Evolutionary conservation across 2,888 invertebrate genomes (phyloP).

Genomic region (Steinernema scapterisci): DNA sequence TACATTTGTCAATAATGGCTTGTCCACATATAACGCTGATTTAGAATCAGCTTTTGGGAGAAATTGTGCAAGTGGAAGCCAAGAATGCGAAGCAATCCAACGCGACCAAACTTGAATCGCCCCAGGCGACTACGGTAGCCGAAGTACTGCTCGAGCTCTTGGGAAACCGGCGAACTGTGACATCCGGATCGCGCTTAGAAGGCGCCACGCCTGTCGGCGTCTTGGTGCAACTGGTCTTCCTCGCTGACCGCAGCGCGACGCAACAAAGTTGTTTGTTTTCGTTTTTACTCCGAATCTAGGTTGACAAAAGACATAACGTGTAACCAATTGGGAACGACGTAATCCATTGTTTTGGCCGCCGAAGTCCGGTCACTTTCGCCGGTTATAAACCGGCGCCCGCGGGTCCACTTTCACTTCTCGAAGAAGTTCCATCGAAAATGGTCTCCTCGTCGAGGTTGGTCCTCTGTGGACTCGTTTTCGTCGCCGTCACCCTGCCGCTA

Average conservation of each 20-base stretch:
- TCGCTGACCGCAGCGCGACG: neutral
- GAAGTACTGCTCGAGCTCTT: no score
- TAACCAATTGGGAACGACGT: constrained; percentile 20
- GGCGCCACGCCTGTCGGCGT: constrained; percentile 26
- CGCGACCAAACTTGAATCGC: no score
- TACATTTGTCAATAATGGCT: no score
- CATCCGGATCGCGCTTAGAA: neutral
- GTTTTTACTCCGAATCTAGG: constrained; percentile 22
- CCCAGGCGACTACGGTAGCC: no score
- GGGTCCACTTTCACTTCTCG: constrained; percentile 3
- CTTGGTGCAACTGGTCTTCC: neutral
- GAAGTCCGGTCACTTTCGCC: constrained; percentile 14
- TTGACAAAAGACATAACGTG: constrained; percentile 13
- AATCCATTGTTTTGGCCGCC: constrained; percentile 12
- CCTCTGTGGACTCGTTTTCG: neutral
- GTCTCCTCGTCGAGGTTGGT: neutral
- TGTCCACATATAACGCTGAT: no score
- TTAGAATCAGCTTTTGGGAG: no score
- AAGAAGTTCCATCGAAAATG: neutral
- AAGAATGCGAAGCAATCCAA: no score
- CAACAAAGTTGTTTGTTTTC: constrained; percentile 21
- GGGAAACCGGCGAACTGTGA: neutral
- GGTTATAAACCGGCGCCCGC: constrained; percentile 1
- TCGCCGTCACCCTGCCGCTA: constrained; percentile 9
- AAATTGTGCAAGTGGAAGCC: no score